A percentile compares a stretch with the other conserved stretches of the same genome.
These are phyloP conservation scores for Biston betularia DNA, from an alignment of 2,888 invertebrate genomes.

Conservation along the genomic window DNA sequence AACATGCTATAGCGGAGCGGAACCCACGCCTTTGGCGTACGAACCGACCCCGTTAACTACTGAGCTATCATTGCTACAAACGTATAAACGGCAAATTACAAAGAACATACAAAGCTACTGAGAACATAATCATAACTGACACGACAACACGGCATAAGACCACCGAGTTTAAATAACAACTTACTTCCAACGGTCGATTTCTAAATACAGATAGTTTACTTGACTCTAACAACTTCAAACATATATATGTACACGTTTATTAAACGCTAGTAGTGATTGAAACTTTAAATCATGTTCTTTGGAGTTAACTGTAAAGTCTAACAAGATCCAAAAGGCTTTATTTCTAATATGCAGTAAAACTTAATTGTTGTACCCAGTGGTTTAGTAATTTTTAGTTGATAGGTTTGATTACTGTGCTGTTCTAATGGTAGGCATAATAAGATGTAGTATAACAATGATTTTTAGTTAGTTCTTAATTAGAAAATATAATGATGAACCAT, in stretches of 20 bases:
- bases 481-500: not conserved
- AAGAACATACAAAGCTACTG: not conserved
- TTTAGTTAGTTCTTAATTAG: too few relatives aligned
- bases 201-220: not conserved
- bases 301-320: not conserved
- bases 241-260: not conserved
- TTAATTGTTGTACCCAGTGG: not conserved
- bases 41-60: too few relatives aligned
- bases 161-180: not conserved
- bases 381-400: not conserved
- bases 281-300: conserved; percentile 3
- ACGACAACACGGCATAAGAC: not conserved
- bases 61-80: not conserved
- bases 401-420: not conserved
- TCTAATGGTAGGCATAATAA: not conserved
- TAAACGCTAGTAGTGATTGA: not conserved
- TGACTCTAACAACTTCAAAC: not conserved
- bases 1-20: too few relatives aligned
- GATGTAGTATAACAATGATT: not conserved
- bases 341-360: conserved; percentile 14
- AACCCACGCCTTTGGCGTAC: too few relatives aligned
- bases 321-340: not conserved
- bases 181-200: not conserved
- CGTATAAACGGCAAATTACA: not conserved
- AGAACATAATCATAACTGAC: not conserved